phyloP scores from a whole-genome alignment of 2,113 vertebrate genomes.

The Uria lomvia region DNA sequence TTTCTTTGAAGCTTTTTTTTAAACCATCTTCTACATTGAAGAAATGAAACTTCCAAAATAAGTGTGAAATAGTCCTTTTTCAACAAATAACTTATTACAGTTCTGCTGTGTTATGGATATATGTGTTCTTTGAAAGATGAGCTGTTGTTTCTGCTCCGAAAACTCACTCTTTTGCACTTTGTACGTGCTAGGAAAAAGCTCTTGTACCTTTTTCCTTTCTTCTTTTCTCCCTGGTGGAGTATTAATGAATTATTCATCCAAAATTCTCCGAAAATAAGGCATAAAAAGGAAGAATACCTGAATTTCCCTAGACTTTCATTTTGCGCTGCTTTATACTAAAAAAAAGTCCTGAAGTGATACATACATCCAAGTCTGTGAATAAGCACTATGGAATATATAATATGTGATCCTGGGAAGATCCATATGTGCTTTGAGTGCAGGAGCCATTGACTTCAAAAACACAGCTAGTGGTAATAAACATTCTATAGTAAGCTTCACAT shows the following conservation, averaged over 20 bases:
- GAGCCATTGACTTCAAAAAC: neutral
- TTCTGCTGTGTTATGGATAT: neutral
- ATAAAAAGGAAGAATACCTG: neutral
- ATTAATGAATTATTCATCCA: constrained; percentile 3
- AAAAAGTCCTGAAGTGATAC: neutral
- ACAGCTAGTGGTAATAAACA: neutral
- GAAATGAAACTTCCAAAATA: neutral
- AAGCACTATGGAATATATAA: neutral
- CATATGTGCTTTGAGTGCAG: neutral
- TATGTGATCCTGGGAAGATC: neutral
- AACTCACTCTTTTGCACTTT: neutral
- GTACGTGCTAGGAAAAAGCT: neutral
- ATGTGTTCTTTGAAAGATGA: neutral
- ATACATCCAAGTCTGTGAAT: neutral
- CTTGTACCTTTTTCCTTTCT: neutral
- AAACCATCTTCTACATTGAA: neutral
- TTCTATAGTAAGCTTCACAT: neutral
- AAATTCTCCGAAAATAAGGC: neutral
- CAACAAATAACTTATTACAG: neutral
- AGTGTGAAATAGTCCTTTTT: neutral
- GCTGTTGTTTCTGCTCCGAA: neutral
- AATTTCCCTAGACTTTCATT: neutral
- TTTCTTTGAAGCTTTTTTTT: neutral
- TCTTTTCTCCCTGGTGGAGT: neutral
- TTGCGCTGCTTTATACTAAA: neutral